phyloP scores from a whole-genome alignment of 35 echinoderm and acorn worm species.

The Patiria miniata region DNA sequence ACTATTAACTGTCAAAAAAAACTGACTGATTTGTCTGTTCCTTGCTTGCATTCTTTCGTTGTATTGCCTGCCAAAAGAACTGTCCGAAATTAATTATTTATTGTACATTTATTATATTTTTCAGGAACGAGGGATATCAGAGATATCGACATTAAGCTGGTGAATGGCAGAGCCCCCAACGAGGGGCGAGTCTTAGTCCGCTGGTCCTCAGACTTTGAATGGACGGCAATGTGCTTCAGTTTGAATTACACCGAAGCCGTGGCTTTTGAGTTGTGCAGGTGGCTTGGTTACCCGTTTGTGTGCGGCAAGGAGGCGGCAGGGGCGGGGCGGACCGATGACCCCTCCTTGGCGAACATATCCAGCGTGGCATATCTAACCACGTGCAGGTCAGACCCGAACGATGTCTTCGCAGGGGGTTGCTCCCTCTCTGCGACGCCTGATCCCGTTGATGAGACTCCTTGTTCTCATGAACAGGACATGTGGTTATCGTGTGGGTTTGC shows the following conservation, averaged over 20 bases:
- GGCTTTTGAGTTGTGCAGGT: neutral
- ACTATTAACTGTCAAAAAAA: no score
- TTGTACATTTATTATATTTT: no score
- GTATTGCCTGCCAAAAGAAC: no score
- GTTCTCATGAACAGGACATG: neutral
- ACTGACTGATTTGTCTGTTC: no score
- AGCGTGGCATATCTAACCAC: neutral
- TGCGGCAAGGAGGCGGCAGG: neutral
- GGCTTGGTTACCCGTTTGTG: neutral
- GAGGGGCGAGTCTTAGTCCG: neutral
- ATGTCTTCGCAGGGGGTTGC: neutral
- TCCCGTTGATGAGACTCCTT: neutral
- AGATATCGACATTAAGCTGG: neutral
- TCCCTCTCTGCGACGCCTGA: neutral
- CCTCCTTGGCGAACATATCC: neutral
- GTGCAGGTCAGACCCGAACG: neutral
- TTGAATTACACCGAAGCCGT: neutral
- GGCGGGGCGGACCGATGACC: neutral
- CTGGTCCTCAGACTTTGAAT: neutral
- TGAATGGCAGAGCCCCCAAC: neutral
- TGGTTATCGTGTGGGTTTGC: slow-evolving; percentile 1
- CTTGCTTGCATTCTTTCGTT: no score
- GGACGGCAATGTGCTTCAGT: neutral
- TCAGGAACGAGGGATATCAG: no score
- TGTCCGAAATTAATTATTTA: no score